Evolutionary conservation across 2,113 vertebrate genomes (phyloP).

Genomic region (Pao palembangensis): DNA sequence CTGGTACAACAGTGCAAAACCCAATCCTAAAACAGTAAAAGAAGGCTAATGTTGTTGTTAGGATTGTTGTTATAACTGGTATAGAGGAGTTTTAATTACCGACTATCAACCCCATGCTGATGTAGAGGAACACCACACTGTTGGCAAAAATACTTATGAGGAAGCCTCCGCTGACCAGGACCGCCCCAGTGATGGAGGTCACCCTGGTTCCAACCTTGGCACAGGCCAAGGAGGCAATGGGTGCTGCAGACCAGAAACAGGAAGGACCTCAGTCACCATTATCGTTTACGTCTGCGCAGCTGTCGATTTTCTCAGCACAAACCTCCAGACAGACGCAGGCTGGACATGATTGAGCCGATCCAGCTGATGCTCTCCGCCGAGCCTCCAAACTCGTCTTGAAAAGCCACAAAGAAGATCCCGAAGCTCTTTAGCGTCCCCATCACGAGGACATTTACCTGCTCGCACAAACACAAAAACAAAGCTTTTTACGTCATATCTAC

Average conservation of each 20-base stretch:
- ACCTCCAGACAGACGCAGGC: constrained; percentile 87
- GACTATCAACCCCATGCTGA: constrained; percentile 87
- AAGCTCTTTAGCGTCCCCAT: constrained; percentile 89
- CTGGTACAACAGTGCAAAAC: constrained; percentile 87
- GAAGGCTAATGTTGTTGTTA: neutral
- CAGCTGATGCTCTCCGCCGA: constrained; percentile 86
- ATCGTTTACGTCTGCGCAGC: neutral
- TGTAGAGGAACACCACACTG: constrained; percentile 82
- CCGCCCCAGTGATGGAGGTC: constrained; percentile 78
- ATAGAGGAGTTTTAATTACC: constrained; percentile 74
- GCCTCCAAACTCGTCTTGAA: constrained; percentile 87
- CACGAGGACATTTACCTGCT: constrained; percentile 87
- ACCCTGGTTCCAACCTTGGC: constrained; percentile 76
- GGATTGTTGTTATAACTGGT: neutral
- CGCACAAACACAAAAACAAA: neutral
- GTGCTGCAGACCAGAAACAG: constrained; percentile 68
- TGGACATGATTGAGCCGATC: constrained; percentile 94
- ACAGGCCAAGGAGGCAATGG: constrained; percentile 78
- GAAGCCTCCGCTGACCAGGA: constrained; percentile 81
- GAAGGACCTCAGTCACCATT: constrained; percentile 1
- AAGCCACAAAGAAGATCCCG: constrained; percentile 91
- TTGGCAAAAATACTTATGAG: constrained; percentile 84
- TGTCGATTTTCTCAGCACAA: constrained; percentile 7
- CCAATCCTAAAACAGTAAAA: constrained; percentile 74
- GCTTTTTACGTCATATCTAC: neutral